Base-by-base conservation (phyloP, 2,888 invertebrate species). In the Eupeodes latifasciatus region DNA sequence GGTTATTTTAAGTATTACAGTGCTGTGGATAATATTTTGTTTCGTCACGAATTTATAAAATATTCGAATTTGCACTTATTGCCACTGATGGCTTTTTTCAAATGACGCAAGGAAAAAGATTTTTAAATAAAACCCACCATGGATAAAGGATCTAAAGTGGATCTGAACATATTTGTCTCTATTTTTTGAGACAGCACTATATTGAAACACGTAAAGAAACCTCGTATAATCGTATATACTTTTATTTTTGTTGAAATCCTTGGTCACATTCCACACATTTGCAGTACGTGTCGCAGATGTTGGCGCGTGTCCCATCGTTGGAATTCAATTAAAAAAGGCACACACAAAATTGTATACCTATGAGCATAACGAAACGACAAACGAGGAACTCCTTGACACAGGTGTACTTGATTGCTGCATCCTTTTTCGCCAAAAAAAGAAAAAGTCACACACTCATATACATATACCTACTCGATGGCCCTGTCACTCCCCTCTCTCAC, bases 301-400 rank as follows among this genome's bases (percentile, higher is more conserved):
- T 90, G 81, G 78, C 82, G 81, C 85, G 83, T 77, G 81, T 86
- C 72, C 79, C 86, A 83, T 92, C 84, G 89, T 88, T 90, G 89
- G 81, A 90, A 90, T 92, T 92, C 92, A 92, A 92, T 92, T 92
- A 93, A 92, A 92, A 92, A 79, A 55, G 91, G 90, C n/a, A 66
- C 44, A 12, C 34, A 64, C 4, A 62, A 61, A 77, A 77, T 7
- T 19, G 14, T 40, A 51, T 59, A n/a, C n/a, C n/a, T n/a, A 59
- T 47, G 27, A 34, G 57, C 47, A 75, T 75, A 80, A 76, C 14
- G n/a, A 59, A 66, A 77, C 66, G 40, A 27, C 27, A 27, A 27
- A 27, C 27, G 51, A 88, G 47, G 72, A 88, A 85, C 72, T 81
- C 81, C 71, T 53, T 16, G 76, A 55, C 88, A 78, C 88, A 88